Percentiles rank a stretch among this genome's conserved stretches.
These are phyloP conservation scores for Amphimallon solstitiale DNA, from an alignment of 2,888 invertebrate species.

Conservation along the genomic window DNA sequence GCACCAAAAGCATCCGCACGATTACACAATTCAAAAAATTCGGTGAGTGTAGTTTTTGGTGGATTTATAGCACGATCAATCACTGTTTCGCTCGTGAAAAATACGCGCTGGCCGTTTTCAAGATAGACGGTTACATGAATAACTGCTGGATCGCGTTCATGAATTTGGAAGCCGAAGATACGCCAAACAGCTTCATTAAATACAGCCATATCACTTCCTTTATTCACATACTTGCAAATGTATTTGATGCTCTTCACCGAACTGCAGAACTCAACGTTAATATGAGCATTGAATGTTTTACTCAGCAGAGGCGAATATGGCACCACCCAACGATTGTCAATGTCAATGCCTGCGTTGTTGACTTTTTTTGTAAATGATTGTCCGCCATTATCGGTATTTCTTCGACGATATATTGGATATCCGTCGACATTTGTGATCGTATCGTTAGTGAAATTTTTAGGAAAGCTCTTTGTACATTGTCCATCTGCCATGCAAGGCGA, in stretches of 20 bases:
- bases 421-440: conserved; percentile 47
- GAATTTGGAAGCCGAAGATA: conserved; percentile 41
- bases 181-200: conserved; percentile 52
- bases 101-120: conserved; percentile 42
- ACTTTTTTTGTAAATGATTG: conserved; percentile 46
- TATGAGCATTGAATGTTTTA: conserved; percentile 51
- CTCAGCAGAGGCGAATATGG: conserved; percentile 53
- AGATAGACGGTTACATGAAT: conserved; percentile 49
- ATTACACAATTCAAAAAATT: conserved; percentile 28
- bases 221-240: conserved; percentile 54
- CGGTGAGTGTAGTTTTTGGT: conserved; percentile 36
- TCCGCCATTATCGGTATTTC: conserved; percentile 48
- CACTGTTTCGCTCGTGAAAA: conserved; percentile 36
- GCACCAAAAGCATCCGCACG: conserved; percentile 17
- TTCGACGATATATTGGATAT: conserved; percentile 52
- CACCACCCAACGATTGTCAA: conserved; percentile 57
- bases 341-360: conserved; percentile 40
- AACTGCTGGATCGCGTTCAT: conserved; percentile 52
- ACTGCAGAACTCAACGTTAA: conserved; percentile 57
- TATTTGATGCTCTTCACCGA: conserved; percentile 59
- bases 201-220: conserved; percentile 47
- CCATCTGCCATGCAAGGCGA: conserved; percentile 60
- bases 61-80: conserved; percentile 19
- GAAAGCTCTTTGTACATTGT: conserved; percentile 53
- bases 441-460: conserved; percentile 36